Percentiles rank a stretch among this genome's conserved stretches.
Conservation (phyloP, 2,888 invertebrate genomes). For the Dinocampus coccinellae region DNA sequence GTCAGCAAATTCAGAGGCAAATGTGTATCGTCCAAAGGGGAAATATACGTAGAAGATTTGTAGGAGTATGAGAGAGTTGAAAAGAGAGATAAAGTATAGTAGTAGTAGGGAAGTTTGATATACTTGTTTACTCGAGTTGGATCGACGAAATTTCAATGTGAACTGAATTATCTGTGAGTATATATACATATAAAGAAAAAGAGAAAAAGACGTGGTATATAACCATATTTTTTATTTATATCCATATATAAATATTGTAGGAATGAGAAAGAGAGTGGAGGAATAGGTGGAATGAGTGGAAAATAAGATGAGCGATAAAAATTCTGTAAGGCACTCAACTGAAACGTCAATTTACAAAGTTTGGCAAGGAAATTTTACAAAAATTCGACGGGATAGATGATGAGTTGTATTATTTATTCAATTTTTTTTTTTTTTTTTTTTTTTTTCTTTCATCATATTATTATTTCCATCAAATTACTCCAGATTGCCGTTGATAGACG, state of each 20-base stretch:
- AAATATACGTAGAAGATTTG: background rate
- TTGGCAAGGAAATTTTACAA: conserved; percentile 36
- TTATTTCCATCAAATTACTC: background rate
- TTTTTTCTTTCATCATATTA: background rate
- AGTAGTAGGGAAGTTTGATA: conserved; percentile 22
- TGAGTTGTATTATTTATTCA: background rate
- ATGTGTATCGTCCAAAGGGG: background rate
- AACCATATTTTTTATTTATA: background rate
- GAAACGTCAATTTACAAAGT: conserved; percentile 34
- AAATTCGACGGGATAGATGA: conserved; percentile 22
- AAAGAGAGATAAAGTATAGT: background rate
- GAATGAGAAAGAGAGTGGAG: background rate
- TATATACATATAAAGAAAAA: background rate
- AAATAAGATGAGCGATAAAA: conserved; percentile 22
- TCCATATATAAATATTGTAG: conserved; percentile 30
- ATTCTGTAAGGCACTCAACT: conserved; percentile 25
- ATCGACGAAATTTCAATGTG: conserved; percentile 42
- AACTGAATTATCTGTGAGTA: background rate
- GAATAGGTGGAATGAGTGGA: conserved; percentile 7
- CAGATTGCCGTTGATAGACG: background rate
- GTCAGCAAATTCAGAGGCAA: conserved; percentile 44
- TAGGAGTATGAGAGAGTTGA: background rate
- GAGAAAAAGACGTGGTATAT: conserved; percentile 14
- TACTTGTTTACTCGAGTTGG: conserved; percentile 43
- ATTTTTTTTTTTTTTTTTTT: background rate